A percentile compares a stretch with the other conserved stretches of the same genome.
phyloP scores from a whole-genome alignment of 2,113 vertebrate species.

The Sarotherodon lohbergeri region DNA sequence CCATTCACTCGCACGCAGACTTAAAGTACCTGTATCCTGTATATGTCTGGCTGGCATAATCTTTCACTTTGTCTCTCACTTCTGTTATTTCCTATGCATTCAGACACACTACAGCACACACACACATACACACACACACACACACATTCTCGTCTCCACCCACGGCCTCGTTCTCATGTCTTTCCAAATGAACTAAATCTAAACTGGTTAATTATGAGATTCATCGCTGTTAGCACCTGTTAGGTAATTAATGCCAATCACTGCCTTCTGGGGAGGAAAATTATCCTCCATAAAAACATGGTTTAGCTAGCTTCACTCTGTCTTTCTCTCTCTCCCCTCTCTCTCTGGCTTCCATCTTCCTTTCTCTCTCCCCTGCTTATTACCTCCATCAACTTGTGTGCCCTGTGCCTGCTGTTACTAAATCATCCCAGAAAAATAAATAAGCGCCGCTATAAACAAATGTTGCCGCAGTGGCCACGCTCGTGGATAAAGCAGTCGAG shows the following conservation, averaged over 20 bases:
- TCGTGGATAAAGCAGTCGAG: neutral
- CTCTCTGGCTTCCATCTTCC: neutral
- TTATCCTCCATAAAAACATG: slow-evolving; percentile 50
- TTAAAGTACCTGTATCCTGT: neutral
- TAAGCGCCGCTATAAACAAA: slow-evolving; percentile 40
- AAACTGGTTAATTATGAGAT: slow-evolving; percentile 66
- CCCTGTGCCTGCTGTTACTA: slow-evolving; percentile 41
- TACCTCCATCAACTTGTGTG: slow-evolving; percentile 33
- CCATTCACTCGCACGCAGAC: neutral
- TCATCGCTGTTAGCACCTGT: slow-evolving; percentile 65
- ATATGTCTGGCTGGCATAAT: neutral
- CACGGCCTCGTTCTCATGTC: slow-evolving; percentile 3
- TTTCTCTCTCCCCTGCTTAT: slow-evolving; percentile 18
- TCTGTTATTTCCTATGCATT: neutral
- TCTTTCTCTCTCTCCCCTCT: neutral
- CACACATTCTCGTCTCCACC: neutral
- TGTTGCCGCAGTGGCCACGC: neutral
- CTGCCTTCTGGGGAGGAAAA: slow-evolving; percentile 63
- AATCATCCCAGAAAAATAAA: slow-evolving; percentile 47
- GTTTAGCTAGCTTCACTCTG: slow-evolving; percentile 28
- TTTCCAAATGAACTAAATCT: slow-evolving; percentile 54
- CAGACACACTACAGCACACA: neutral
- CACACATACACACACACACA: neutral
- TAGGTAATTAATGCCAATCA: slow-evolving; percentile 72
- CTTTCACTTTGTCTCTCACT: neutral